phyloP scores from a whole-genome alignment of 2,797 vertebrate species.

The Nasua narica region DNA sequence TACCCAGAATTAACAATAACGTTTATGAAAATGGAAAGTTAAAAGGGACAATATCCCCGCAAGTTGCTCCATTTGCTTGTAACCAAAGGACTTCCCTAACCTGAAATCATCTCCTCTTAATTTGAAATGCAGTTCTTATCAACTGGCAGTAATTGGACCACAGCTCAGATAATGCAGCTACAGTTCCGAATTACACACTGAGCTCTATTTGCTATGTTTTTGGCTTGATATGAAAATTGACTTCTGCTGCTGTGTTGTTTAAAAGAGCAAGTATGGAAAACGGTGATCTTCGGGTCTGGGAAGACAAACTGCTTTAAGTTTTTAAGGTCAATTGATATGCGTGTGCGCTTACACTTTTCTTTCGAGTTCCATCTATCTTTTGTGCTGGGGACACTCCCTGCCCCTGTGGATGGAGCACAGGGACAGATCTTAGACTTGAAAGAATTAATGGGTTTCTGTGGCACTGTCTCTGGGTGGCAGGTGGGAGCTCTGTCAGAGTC shows the following conservation, averaged over 20 bases:
- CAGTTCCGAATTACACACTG: not conserved
- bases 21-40: conserved; percentile 42
- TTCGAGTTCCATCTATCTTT: not conserved
- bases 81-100: not conserved
- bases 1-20: conserved; percentile 37
- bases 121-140: conserved; percentile 17
- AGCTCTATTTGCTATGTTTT: not conserved
- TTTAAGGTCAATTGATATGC: not conserved
- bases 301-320: not conserved
- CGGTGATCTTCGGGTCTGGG: not conserved
- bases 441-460: not conserved
- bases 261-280: not conserved
- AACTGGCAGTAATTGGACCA: not conserved
- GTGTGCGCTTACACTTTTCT: not conserved
- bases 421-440: conserved; percentile 38
- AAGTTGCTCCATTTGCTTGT: not conserved
- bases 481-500: conserved; percentile 16
- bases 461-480: not conserved
- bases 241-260: conserved; percentile 23
- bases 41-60: conserved; percentile 30
- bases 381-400: not conserved
- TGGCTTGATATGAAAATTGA: not conserved
- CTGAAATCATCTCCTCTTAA: not conserved
- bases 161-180: not conserved
- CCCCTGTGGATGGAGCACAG: not conserved